Conservation (phyloP, 64 coral and sea anemone species). For the Pachyseris speciosa region DNA sequence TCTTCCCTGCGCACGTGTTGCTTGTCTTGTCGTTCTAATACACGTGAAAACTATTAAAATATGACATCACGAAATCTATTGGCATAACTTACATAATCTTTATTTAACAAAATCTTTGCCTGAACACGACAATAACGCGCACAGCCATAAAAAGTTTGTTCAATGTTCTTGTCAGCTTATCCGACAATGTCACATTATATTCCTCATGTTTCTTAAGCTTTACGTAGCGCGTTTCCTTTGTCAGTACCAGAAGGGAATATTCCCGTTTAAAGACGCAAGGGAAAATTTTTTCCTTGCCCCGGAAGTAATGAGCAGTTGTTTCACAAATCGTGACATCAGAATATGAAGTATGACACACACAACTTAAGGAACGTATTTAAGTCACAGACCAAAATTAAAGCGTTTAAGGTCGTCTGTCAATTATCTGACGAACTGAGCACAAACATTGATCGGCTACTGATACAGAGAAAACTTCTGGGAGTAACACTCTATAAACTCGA, state of each 20-base stretch:
- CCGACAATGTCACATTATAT: neutral
- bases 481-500: neutral
- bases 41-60: neutral
- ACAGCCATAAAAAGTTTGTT: neutral
- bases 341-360: neutral
- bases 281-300: neutral
- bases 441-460: neutral
- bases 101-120: neutral
- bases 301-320: neutral
- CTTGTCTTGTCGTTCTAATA: neutral
- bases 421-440: too few species aligned
- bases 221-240: neutral
- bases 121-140: neutral
- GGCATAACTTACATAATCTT: neutral
- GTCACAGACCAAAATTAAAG: neutral
- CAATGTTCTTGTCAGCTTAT: neutral
- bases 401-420: neutral
- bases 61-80: conserved; percentile 5
- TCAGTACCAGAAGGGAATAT: neutral
- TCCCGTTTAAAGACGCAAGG: neutral
- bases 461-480: neutral
- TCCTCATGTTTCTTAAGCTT: neutral
- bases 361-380: neutral
- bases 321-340: conserved; percentile 27
- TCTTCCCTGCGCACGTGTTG: neutral